Evolutionary conservation across 2,113 vertebrate genomes (phyloP), one percentile per base, ranked within the genome.

Genomic region (Lepus americanus): DNA sequence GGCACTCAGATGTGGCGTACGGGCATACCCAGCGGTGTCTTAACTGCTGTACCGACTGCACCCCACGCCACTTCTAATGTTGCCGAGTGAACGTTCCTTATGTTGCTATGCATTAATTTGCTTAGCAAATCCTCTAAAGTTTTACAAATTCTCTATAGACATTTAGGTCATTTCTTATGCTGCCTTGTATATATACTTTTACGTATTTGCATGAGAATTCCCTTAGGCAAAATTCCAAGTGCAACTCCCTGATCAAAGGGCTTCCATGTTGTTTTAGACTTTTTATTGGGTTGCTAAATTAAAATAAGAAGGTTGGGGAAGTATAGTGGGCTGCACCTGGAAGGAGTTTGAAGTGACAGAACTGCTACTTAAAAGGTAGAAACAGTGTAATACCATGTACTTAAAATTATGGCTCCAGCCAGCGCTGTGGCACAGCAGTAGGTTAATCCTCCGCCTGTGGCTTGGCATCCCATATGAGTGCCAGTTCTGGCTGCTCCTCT

Each of bases 301-400:
- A 17, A 66, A 36, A 87, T n/a, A 10, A 86, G 76, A 78, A 5
- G 8, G 1, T 8, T 63, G 51, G 89, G 23, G 55, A 94, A 77
- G 74, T 31, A 1, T 20, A 19, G 29, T 69, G 20, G 49, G 61
- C 23, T 85, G 29, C 31, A 74, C 73, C 55, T 39, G 74, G 19
- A 90, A 93, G 29, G 44, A 80, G 29, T 64, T 49, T 55, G 85
- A 51, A 91, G 51, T 73, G 74, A 55, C 80, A 44, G 66, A 89
- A 92, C 64, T 29, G 9, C 25, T 19, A 23, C 33, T 51, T 7
- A 87, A 16, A 70, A 9, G 53, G 36, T 79, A 9, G 53, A 77
- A 59, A 51, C 31, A 61, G n/a, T 70, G 74, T 74, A 70, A 49
- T 19, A 44, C 87, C 16, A 53, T 44, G 72, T 72, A 84, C 49